Evolutionary conservation across 2,888 invertebrate species (phyloP), one percentile per base, ranked within the genome.

Genomic region (Actias luna): DNA sequence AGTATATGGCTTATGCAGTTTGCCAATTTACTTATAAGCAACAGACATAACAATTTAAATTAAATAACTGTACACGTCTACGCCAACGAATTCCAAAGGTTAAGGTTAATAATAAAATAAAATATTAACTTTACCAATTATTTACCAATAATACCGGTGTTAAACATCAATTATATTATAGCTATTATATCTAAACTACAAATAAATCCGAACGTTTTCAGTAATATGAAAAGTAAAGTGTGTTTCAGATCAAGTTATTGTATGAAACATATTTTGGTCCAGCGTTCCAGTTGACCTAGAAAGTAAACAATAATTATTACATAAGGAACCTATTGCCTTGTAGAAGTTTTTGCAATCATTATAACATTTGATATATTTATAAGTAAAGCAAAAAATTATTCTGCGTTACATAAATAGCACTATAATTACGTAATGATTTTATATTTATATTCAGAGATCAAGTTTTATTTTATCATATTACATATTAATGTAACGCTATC

Each of bases 391-490:
- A 50, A 50, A 50, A 4, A 4, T 25, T 25, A 25, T 3, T 50
- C 25, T 50, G 25, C 16, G 46, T 50, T 22, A 25, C 12, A 50
- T 25, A 50, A 50, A 50, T 50, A 50, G n/a, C 10, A 50, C 25
- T 25, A 25, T 46, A 22, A 46, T 46, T 50, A 50, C 25, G 46
- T 50, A 50, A 50, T 16, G 25, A 2, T 50, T 2, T 12, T 8
- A 50, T 25, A 50, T 50, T 25, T 50, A 25, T 50, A 50, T 50
- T 12, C 22, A 25, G 46, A 25, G 22, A 50, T 50, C 46, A 22
- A 50, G 25, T 50, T 50, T 50, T 50, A 50, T 25, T 10, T 25
- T 50, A 50, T 50, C 46, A 50, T 25, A 22, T 50, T 50, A 50
- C 46, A 50, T 50, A 50, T 50, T 50, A 25, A 50, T 50, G 12